Evolutionary conservation across 1,140 invertebrate genomes (phyloP).

Genomic region (Atta texana): DNA sequence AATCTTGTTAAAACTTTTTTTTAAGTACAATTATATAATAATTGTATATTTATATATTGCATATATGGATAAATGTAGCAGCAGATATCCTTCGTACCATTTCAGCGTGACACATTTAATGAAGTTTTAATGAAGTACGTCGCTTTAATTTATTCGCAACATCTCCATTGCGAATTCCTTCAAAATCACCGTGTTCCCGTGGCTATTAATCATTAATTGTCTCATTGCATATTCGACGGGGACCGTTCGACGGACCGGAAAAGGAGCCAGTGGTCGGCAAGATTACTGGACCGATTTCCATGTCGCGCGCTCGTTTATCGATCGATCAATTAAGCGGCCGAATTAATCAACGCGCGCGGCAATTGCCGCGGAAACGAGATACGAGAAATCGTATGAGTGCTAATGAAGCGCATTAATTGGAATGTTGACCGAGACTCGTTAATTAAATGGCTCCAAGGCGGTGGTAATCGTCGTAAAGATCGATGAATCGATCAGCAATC

Average conservation of each 20-base stretch:
- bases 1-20: neutral
- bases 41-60: neutral
- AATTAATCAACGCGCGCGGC: conserved; percentile 57
- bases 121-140: conserved; percentile 20
- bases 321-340: conserved; percentile 64
- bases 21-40: neutral
- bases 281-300: conserved; percentile 31
- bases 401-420: conserved; percentile 74
- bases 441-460: conserved; percentile 57
- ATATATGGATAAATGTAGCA: neutral
- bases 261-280: neutral
- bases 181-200: neutral
- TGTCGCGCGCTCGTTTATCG: conserved; percentile 57
- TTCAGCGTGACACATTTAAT: conserved; percentile 19
- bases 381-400: conserved; percentile 11
- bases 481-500: conserved; percentile 27
- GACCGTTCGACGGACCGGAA: conserved; percentile 15
- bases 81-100: neutral
- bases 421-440: conserved; percentile 54
- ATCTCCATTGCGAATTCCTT: conserved; percentile 30
- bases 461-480: conserved; percentile 24
- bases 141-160: conserved; percentile 22
- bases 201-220: conserved; percentile 53
- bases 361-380: neutral
- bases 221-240: conserved; percentile 43